Conservation (phyloP, 2,797 vertebrate genomes). For the Chelmon rostratus region DNA sequence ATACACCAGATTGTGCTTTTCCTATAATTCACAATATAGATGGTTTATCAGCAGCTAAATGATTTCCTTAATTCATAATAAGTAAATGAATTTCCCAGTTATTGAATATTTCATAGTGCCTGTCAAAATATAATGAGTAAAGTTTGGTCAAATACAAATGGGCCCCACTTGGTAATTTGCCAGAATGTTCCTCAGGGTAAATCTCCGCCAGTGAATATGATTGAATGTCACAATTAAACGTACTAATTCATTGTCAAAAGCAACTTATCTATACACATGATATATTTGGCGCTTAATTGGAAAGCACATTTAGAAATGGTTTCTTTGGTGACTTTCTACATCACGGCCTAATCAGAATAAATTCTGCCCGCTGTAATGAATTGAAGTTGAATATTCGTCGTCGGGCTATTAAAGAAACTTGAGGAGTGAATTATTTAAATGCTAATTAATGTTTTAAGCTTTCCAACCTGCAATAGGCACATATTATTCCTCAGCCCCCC, state of each 20-base stretch:
- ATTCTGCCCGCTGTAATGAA: constrained; percentile 77
- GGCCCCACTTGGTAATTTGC: constrained; percentile 77
- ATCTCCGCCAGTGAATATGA: constrained; percentile 78
- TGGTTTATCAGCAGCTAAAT: constrained; percentile 81
- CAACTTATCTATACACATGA: constrained; percentile 84
- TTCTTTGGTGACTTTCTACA: constrained; percentile 74
- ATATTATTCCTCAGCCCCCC: constrained; percentile 70
- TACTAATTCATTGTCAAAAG: constrained; percentile 85
- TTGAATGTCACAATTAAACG: constrained; percentile 86
- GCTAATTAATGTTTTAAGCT: constrained; percentile 84
- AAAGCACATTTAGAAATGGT: constrained; percentile 80
- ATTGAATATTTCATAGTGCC: constrained; percentile 84
- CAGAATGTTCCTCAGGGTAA: constrained; percentile 76
- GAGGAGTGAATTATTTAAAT: constrained; percentile 83
- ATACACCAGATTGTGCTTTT: constrained; percentile 63
- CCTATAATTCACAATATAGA: constrained; percentile 67
- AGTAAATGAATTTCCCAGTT: constrained; percentile 79
- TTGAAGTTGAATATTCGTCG: constrained; percentile 78
- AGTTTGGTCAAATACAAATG: constrained; percentile 85
- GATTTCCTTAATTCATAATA: constrained; percentile 84
- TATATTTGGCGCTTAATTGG: constrained; percentile 83
- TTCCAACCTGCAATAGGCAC: constrained; percentile 76
- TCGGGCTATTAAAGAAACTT: constrained; percentile 79
- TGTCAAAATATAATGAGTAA: constrained; percentile 84
- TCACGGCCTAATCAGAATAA: constrained; percentile 75